Conservation (phyloP, 1,140 invertebrate genomes). For the Temnothorax curvispinosus region DNA sequence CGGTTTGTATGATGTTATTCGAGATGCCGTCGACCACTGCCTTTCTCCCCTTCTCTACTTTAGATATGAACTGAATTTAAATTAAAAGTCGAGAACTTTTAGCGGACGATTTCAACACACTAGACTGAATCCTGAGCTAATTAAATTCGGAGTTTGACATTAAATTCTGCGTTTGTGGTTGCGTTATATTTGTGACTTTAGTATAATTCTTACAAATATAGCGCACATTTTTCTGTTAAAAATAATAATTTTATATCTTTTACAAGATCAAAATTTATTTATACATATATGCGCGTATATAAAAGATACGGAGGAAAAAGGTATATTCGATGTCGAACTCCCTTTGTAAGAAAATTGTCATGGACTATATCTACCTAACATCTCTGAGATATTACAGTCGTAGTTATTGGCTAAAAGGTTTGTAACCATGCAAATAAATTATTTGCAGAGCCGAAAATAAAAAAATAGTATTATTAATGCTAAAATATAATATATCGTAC, state of each 20-base stretch:
- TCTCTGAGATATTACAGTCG: background rate
- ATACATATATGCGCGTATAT: background rate
- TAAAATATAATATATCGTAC: background rate
- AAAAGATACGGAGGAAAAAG: background rate
- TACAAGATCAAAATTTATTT: background rate
- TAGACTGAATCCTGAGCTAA: conserved; percentile 76
- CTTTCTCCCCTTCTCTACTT: conserved; percentile 57
- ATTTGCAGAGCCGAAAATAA: background rate
- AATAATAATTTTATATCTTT: conserved; percentile 2
- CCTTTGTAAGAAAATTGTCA: background rate
- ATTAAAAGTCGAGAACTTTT: conserved; percentile 82
- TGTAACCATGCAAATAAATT: background rate
- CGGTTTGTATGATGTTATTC: conserved; percentile 83
- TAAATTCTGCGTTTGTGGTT: conserved; percentile 38
- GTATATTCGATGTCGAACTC: background rate
- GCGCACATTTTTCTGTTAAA: background rate
- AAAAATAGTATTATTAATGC: background rate
- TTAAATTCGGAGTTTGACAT: conserved; percentile 75
- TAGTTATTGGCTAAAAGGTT: background rate
- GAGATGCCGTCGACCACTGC: conserved; percentile 56
- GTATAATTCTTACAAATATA: conserved; percentile 26
- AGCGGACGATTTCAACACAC: conserved; percentile 71
- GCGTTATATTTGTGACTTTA: conserved; percentile 41
- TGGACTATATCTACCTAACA: background rate
- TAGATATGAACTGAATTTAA: conserved; percentile 82